phyloP scores from a whole-genome alignment of 2,888 invertebrate genomes.

The Drosophila gaucha region DNA sequence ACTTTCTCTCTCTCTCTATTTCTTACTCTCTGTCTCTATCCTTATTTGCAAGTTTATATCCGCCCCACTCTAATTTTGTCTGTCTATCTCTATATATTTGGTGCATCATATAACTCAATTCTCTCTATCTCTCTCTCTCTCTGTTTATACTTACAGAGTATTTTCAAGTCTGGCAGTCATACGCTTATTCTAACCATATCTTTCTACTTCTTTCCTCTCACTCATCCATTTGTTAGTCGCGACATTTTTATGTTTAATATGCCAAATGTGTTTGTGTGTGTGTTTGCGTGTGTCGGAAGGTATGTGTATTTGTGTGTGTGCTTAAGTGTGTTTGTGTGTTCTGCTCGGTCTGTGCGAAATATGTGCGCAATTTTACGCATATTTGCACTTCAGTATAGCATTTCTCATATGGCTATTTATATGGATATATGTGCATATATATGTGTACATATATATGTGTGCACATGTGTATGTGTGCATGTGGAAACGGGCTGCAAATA shows the following conservation, averaged over 20 bases:
- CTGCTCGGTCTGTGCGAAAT: slow-evolving; percentile 19
- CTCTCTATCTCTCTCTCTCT: too few species aligned
- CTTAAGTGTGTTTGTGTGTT: slow-evolving; percentile 12
- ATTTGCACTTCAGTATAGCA: slow-evolving; percentile 66
- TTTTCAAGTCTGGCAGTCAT: not conserved
- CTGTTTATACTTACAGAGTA: not conserved
- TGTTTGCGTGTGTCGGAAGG: slow-evolving; percentile 15
- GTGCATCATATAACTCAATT: too few species aligned
- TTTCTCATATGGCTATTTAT: slow-evolving; percentile 21
- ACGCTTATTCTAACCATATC: not conserved
- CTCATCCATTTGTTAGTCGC: slow-evolving; percentile 16
- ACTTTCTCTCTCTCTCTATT: not conserved
- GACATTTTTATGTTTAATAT: slow-evolving; percentile 51
- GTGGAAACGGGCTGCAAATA: slow-evolving; percentile 36
- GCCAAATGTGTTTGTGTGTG: slow-evolving; percentile 37
- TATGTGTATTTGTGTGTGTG: slow-evolving; percentile 28
- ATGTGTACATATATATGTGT: not conserved
- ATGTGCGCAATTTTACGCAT: slow-evolving; percentile 68
- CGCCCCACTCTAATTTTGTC: too few species aligned
- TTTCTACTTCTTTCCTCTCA: not conserved
- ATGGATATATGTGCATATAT: slow-evolving; percentile 2
- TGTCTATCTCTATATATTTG: too few species aligned
- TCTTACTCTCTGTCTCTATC: too few species aligned
- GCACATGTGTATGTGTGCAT: slow-evolving; percentile 5
- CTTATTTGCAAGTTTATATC: too few species aligned